Evolutionary conservation across 2,797 vertebrate genomes (phyloP).

Genomic region (Megalops cyprinoides): DNA sequence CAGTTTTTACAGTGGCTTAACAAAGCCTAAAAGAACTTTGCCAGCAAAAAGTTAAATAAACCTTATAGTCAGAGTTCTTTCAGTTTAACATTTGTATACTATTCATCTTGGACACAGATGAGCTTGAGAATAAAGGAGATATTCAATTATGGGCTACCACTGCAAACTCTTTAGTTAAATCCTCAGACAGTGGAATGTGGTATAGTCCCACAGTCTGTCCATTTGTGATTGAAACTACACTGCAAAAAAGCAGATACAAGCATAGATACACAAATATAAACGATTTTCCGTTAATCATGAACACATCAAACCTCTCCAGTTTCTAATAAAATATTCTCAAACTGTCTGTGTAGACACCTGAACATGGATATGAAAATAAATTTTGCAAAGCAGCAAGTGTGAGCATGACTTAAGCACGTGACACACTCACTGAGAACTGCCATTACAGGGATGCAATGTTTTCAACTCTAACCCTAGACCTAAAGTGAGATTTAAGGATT

Average conservation of each 20-base stretch:
- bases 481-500: too few species aligned
- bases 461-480: too few species aligned
- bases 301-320: too few species aligned
- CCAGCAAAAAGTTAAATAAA: neutral
- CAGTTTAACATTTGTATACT: neutral
- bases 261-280: neutral
- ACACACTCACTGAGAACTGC: too few species aligned
- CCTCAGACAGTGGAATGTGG: neutral
- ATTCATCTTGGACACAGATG: neutral
- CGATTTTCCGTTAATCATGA: too few species aligned
- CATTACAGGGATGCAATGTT: too few species aligned
- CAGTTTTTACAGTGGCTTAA: neutral
- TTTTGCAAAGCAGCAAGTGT: too few species aligned
- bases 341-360: too few species aligned
- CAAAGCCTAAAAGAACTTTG: neutral
- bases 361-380: too few species aligned
- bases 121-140: neutral
- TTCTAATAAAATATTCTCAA: too few species aligned
- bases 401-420: too few species aligned
- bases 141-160: neutral
- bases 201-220: neutral
- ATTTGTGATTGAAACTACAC: too few species aligned
- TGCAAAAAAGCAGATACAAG: neutral
- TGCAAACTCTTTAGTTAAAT: neutral
- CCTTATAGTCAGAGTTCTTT: neutral